Conservation (phyloP, 2,113 vertebrate genomes). For the Recurvirostra avosetta region DNA sequence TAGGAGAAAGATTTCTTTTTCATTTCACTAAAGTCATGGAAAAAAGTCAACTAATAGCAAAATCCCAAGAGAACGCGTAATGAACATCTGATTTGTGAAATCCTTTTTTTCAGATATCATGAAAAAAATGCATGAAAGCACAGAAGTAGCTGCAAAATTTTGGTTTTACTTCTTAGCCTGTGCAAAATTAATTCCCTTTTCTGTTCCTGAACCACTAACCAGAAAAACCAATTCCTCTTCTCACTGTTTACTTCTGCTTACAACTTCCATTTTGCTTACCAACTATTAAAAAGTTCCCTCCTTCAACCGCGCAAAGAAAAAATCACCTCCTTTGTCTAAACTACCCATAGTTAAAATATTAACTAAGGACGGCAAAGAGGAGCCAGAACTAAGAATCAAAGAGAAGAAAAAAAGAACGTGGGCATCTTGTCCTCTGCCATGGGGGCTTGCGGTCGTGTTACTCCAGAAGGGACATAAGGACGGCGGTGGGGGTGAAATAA, state of each 20-base stretch:
- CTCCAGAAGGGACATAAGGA: neutral
- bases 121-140: neutral
- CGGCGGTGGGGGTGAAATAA: neutral
- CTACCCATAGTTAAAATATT: neutral
- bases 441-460: neutral
- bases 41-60: neutral
- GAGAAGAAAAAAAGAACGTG: neutral
- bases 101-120: neutral
- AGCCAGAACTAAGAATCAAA: neutral
- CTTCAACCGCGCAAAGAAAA: neutral
- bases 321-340: neutral
- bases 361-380: neutral
- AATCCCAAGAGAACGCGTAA: neutral
- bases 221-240: slow-evolving; percentile 55
- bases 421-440: neutral
- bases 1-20: neutral
- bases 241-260: slow-evolving; percentile 49
- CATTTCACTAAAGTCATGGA: neutral
- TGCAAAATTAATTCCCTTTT: slow-evolving; percentile 59
- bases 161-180: neutral
- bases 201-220: slow-evolving; percentile 18
- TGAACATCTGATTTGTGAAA: neutral
- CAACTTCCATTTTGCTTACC: slow-evolving; percentile 18
- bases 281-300: neutral
- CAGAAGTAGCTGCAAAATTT: neutral